A percentile compares a stretch with the other conserved stretches of the same genome.
Evolutionary conservation across 2,888 invertebrate species (phyloP).

Genomic region (Campaea margaritaria): DNA sequence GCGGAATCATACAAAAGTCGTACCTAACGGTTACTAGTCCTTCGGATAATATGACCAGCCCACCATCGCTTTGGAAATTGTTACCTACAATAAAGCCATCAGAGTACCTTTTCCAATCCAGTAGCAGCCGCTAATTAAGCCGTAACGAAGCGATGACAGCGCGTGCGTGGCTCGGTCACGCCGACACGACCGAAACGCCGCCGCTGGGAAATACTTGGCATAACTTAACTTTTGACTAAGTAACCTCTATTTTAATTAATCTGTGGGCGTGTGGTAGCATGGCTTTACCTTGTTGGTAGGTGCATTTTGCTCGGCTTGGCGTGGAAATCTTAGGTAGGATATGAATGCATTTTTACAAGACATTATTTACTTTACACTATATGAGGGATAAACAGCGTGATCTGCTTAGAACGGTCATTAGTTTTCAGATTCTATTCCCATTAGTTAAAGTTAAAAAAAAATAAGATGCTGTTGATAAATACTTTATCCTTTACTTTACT

Average conservation of each 20-base stretch:
- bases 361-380: background rate
- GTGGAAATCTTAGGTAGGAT: background rate
- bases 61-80: too few species aligned
- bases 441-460: too few species aligned
- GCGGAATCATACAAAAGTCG: too few species aligned
- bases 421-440: too few species aligned
- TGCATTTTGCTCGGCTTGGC: background rate
- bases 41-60: too few species aligned
- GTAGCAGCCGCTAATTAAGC: constrained; percentile 38
- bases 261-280: constrained; percentile 2
- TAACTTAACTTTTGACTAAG: constrained; percentile 25
- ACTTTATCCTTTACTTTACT: too few species aligned
- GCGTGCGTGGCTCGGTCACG: constrained; percentile 40
- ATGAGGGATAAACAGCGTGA: too few species aligned
- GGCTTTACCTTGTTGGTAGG: background rate
- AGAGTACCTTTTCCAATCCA: constrained; percentile 23
- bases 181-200: constrained; percentile 29
- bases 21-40: too few species aligned
- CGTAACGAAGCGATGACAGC: constrained; percentile 40
- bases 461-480: too few species aligned
- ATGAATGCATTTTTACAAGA: background rate
- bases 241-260: constrained; percentile 19
- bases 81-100: background rate
- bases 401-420: too few species aligned
- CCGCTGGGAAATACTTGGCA: constrained; percentile 22